Base-by-base conservation (phyloP, 1,140 invertebrate genomes). In the Plutomurus gul region DNA sequence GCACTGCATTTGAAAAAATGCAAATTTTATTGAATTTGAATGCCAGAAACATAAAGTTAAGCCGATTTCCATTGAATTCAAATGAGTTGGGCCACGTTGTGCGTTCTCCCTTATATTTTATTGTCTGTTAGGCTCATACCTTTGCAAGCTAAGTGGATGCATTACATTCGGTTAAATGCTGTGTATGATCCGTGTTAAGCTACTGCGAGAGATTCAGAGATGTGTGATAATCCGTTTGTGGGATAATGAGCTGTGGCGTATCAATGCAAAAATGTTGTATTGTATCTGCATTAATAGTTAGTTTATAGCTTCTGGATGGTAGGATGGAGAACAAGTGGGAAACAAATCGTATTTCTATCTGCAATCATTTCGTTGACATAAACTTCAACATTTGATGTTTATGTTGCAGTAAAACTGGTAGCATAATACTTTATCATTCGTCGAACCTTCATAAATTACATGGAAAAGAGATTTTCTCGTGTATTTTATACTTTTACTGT, bases 371-470 rank as follows among this genome's bases (percentile, higher is more conserved):
- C 56, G 30, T 65, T 65, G 56, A 65, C 56, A 65, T 65, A 65
- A 65, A 65, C 56, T 65, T 30, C 30, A 65, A 10, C 7, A 65
- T 65, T 65, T 6, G 27, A 65, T 65, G 56, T 65, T 65, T 65
- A 65, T 65, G 30, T 33, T 33, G 30, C 56, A 65, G 56, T 65
- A 65, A 65, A 65, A 65, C 56, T 65, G 56, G 56, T 65, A 65
- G 56, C 56, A 30, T n/a, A 33, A 65, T 65, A 5, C 18, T 65
- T 65, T 65, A 65, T 65, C 56, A 65, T 65, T 27, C 30, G 3
- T 65, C 30, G 13, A 65, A 18, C 11, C 25, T 18, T 36, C 56
- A 36, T 65, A 65, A 65, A 65, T 65, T 65, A 65, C 30, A 65
- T 3, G 13, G 6, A 33, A 60, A 65, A 65, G 16, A 13, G 27